Evolutionary conservation across 2,797 vertebrate species (phyloP), one percentile per base, ranked within the genome.

Genomic region (Silurus lanzhouensis): DNA sequence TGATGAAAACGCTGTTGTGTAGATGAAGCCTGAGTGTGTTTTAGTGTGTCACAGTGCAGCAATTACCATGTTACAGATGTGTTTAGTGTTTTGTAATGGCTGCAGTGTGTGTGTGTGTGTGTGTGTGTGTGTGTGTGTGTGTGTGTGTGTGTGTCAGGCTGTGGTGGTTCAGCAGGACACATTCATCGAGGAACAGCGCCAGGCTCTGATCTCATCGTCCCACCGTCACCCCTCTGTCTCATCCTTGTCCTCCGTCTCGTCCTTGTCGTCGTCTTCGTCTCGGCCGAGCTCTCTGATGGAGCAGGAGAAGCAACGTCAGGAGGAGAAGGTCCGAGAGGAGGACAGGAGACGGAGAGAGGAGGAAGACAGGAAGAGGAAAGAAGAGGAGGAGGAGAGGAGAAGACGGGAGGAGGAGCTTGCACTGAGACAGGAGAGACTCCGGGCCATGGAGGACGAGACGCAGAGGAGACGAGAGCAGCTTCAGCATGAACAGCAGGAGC

Each of bases 141-240:
- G 22, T 81, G 61, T 81, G 20, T 79, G 44, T 22, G 10, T 57
- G 9, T 46, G 10, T 31, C 58, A 83, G 82, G 82, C 82, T 19
- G 82, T 83, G 57, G 82, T 83, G 58, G 58, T 83, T 6, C 82
- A 83, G 58, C 82, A 83, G 70, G 82, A 83, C 70, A 74, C 82
- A 4, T 83, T 83, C 82, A 83, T 83, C 22, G 82, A 83, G 58
- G 82, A 83, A 22, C 82, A 83, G 70, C 82, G 70, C 1, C 82
- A 83, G 57, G 19, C 70, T 27, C 55, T 60, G 57, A 83, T 13
- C 68, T 74, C 82, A 1, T 10, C n/a, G 3, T 72, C 82, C 38
- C 38, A 48, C 38, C 82, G 82, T 27, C 82, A 83, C 44, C 70
- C 82, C 7, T 83, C 81, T 68, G 25, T 83, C 57, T 83, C 81